phyloP scores from a whole-genome alignment of 2,888 invertebrate species.

The Melanostoma mellinum region DNA sequence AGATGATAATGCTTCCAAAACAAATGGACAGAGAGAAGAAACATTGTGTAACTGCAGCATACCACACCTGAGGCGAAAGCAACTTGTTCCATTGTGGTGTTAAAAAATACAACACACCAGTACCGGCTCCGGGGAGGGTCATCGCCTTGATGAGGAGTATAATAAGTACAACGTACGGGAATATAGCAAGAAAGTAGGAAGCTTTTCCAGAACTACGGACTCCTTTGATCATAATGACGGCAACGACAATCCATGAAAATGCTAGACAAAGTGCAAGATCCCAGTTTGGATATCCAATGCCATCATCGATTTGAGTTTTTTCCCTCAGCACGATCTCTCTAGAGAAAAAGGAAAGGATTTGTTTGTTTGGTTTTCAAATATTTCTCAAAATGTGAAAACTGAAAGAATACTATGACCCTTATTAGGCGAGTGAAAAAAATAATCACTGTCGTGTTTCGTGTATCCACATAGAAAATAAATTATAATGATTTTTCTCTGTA shows the following conservation, averaged over 20 bases:
- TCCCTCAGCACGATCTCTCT: slow-evolving; percentile 83
- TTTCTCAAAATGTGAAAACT: too few species aligned
- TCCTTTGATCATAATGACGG: slow-evolving; percentile 83
- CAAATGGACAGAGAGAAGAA: slow-evolving; percentile 86
- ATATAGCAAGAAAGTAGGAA: slow-evolving; percentile 88
- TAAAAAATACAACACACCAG: slow-evolving; percentile 86
- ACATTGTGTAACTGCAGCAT: slow-evolving; percentile 85
- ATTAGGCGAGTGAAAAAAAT: too few species aligned
- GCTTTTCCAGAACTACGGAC: slow-evolving; percentile 85
- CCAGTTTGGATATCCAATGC: slow-evolving; percentile 84
- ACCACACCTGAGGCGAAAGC: slow-evolving; percentile 83
- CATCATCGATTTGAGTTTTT: slow-evolving; percentile 82
- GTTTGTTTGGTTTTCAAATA: not conserved
- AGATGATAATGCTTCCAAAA: slow-evolving; percentile 85
- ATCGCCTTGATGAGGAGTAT: slow-evolving; percentile 84
- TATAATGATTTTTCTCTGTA: too few species aligned
- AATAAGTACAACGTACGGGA: slow-evolving; percentile 86
- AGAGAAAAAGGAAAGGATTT: slow-evolving; percentile 6
- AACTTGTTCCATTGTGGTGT: slow-evolving; percentile 85
- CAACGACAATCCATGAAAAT: slow-evolving; percentile 84
- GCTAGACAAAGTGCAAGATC: slow-evolving; percentile 83
- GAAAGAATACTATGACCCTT: too few species aligned
- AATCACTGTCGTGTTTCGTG: too few species aligned
- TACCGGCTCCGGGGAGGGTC: slow-evolving; percentile 84
- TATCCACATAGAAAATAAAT: too few species aligned